Conservation (phyloP, 2,113 vertebrate species). For the Menura novaehollandiae region DNA sequence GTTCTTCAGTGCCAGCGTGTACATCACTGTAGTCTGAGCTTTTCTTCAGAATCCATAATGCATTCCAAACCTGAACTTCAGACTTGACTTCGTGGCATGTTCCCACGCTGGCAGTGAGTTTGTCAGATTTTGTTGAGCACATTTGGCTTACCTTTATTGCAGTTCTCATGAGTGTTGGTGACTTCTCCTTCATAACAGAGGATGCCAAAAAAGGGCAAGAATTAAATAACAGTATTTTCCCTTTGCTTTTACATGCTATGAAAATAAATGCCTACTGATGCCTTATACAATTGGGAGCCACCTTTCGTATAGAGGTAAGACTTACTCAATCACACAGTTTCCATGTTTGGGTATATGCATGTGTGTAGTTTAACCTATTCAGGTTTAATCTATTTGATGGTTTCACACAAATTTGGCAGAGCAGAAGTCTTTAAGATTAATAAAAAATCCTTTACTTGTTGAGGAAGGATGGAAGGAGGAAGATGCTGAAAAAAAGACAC, state of each 20-base stretch:
- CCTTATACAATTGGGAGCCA: neutral
- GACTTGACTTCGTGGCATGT: neutral
- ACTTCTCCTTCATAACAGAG: neutral
- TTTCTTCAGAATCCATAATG: neutral
- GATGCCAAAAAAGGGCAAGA: neutral
- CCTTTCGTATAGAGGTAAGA: neutral
- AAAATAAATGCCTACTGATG: neutral
- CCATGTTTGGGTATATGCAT: neutral
- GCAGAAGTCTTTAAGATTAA: neutral
- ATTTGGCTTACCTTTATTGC: neutral
- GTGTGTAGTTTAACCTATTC: neutral
- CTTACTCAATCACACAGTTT: neutral
- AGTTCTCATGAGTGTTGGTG: neutral
- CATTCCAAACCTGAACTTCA: neutral
- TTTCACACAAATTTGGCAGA: neutral
- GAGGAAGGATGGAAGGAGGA: neutral
- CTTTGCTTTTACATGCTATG: neutral
- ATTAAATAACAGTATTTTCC: neutral
- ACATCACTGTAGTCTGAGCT: neutral
- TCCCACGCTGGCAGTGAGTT: neutral
- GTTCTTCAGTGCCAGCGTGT: neutral
- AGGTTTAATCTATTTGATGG: neutral
- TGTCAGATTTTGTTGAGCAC: neutral
- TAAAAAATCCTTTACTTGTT: neutral
- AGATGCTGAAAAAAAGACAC: neutral